Evolutionary conservation across 2,113 vertebrate genomes (phyloP).

Genomic region (Mirounga angustirostris): DNA sequence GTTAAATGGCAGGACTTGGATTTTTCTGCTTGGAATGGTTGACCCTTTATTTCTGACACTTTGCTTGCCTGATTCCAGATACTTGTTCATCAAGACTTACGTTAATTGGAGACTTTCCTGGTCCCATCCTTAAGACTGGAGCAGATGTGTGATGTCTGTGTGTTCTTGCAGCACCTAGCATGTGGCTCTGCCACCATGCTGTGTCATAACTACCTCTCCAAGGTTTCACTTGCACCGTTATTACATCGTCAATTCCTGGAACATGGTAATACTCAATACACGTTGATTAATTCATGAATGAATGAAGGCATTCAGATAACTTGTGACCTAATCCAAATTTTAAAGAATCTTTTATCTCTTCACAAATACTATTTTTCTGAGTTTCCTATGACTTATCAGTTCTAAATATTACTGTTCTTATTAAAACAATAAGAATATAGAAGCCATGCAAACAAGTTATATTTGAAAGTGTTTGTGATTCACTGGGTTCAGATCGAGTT

Average conservation of each 20-base stretch:
- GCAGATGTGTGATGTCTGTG: background rate
- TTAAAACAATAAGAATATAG: background rate
- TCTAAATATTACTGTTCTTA: background rate
- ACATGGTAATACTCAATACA: background rate
- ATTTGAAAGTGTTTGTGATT: background rate
- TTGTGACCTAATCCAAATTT: background rate
- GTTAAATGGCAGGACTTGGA: background rate
- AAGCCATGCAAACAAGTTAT: background rate
- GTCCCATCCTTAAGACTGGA: background rate
- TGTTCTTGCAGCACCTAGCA: accelerated
- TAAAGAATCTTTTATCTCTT: background rate
- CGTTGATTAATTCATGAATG: background rate
- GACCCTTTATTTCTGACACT: background rate
- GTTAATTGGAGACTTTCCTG: background rate
- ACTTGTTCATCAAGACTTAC: background rate
- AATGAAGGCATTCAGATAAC: background rate
- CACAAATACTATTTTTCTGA: background rate
- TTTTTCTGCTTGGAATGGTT: background rate
- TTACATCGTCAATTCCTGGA: background rate
- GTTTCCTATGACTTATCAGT: background rate
- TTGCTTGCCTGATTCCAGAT: background rate
- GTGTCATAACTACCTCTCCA: accelerated
- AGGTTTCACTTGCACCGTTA: background rate
- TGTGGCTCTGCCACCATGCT: background rate
- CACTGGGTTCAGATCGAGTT: background rate